These are phyloP conservation scores for Catamblyrhynchus diadema DNA, from an alignment of 2,797 vertebrate species.

Conservation along the genomic window DNA sequence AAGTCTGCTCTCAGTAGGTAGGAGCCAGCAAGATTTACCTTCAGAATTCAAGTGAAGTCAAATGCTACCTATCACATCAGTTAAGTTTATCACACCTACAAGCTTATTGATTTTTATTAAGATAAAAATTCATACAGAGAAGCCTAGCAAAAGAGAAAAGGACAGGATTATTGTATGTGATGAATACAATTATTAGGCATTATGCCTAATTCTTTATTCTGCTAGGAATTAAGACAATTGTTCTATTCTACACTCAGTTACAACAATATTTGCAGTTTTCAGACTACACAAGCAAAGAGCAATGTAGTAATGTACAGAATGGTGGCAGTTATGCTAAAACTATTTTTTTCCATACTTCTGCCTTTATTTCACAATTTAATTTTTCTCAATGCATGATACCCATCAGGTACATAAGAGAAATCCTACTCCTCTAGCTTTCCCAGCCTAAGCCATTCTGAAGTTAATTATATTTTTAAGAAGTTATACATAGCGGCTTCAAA, in stretches of 20 bases:
- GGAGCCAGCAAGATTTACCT: not conserved
- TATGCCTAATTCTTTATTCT: not conserved
- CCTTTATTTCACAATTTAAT: not conserved
- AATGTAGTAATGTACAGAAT: not conserved
- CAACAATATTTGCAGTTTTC: not conserved
- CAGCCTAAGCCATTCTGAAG: not conserved
- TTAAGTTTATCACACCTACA: not conserved
- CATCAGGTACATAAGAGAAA: not conserved
- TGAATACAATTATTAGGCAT: not conserved
- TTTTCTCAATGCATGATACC: not conserved
- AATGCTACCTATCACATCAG: not conserved
- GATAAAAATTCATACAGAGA: not conserved
- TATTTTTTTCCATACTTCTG: not conserved
- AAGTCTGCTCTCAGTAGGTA: not conserved
- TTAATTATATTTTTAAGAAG: not conserved
- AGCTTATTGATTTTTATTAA: not conserved
- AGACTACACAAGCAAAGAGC: not conserved
- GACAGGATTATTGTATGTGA: not conserved
- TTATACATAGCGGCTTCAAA: not conserved
- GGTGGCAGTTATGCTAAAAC: not conserved
- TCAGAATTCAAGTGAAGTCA: not conserved
- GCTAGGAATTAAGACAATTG: not conserved
- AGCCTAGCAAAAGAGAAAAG: not conserved
- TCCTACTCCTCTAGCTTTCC: not conserved
- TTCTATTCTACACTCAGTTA: not conserved